Evolutionary conservation across 2,888 invertebrate genomes (phyloP), one percentile per base, ranked within the genome.

Genomic region (Apamea anceps): DNA sequence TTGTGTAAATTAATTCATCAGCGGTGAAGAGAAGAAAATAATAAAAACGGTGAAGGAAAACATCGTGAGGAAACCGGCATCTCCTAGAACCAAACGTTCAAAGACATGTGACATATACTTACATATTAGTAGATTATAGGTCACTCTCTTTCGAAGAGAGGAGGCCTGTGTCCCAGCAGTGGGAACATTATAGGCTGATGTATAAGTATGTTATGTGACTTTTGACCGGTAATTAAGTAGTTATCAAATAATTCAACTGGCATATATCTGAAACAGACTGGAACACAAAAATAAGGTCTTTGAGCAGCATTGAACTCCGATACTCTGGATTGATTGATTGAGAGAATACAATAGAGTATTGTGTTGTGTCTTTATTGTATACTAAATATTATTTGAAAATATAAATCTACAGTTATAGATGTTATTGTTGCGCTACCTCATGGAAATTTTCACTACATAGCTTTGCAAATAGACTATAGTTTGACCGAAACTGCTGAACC

Each of bases 331-430:
- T 54, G 25, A 45, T 66, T 67, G 37, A 68, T 71, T 75, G 12
- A 25, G 18, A 48, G n/a, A 76, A 62, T 76, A 72, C 62, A 76
- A 76, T 62, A 73, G 21, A n/a, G 48, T 37, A 28, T 48, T 73
- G 60, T 72, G 48, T 57, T 75, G 25, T 45, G 6, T 21, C 62
- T 62, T 67, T n/a, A 67, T 51, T 48, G 12, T 32, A 12, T 0
- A 32, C 8, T 10, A 28, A 62, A 63, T 21, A 48, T 63, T 21
- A 32, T 63, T 63, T 15, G 15, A 63, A 63, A 73, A 45, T 45
- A 28, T 72, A 25, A 8, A 45, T 21, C 1, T 62, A 45, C 28
- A 54, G 15, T 10, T 37, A 25, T 8, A 15, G 15, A n/a, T 10
- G 25, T 12, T 54, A 32, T 54, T 25, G 15, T n/a, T 71, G 54